Evolutionary conservation across 2,888 invertebrate species (phyloP).

Genomic region (Rotaria macrura): DNA sequence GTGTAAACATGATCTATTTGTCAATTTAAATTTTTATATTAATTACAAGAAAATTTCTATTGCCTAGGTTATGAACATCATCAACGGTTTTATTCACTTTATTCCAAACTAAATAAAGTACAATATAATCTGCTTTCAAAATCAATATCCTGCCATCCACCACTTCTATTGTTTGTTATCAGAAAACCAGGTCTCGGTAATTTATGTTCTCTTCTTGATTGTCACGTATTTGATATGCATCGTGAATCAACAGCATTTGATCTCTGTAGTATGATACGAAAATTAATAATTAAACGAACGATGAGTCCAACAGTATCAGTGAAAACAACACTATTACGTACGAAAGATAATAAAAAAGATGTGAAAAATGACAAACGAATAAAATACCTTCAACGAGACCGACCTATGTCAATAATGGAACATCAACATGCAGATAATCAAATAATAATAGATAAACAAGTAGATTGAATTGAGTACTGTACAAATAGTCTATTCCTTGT

Average conservation of each 20-base stretch:
- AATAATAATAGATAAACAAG: background rate
- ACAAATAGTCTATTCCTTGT: too few species aligned
- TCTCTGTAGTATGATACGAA: slow-evolving; percentile 7
- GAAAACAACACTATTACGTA: background rate
- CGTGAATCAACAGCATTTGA: background rate
- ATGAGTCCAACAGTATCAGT: background rate
- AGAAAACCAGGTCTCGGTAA: background rate
- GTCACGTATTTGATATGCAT: background rate
- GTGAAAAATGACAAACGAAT: background rate
- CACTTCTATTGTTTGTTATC: background rate
- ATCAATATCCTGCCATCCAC: background rate
- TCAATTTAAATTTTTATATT: too few species aligned
- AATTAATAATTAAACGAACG: background rate
- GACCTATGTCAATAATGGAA: background rate
- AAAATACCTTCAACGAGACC: background rate
- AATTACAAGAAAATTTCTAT: too few species aligned
- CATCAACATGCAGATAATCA: background rate
- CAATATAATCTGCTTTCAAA: background rate
- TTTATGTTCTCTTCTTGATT: background rate
- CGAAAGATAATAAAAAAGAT: background rate
- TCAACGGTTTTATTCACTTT: background rate
- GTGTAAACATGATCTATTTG: background rate
- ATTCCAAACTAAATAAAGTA: background rate
- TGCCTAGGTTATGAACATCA: background rate
- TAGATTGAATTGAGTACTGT: background rate